Conservation (phyloP, 2,113 vertebrate genomes). For the Morone chrysops region DNA sequence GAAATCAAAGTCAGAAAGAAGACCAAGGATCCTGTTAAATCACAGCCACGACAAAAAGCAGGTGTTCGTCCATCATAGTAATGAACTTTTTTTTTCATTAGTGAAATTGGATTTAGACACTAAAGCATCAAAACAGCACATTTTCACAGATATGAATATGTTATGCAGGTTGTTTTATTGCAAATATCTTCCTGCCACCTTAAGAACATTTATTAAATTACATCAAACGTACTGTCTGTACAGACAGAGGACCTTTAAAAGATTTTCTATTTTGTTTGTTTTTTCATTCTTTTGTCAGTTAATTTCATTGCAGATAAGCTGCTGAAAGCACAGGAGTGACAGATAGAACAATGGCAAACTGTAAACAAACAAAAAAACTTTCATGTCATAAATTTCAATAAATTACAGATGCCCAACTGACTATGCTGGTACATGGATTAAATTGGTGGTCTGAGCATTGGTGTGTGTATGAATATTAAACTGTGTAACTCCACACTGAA, state of each 20-base stretch:
- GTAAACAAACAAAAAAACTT: constrained; percentile 21
- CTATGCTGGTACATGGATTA: constrained; percentile 18
- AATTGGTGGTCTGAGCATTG: constrained; percentile 23
- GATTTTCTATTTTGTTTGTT: neutral
- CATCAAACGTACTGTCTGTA: neutral
- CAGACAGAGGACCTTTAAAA: neutral
- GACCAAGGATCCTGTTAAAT: neutral
- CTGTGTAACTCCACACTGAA: constrained; percentile 18
- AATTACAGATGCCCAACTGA: constrained; percentile 59
- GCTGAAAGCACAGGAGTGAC: constrained; percentile 5
- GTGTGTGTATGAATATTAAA: constrained; percentile 66
- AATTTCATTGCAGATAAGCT: constrained; percentile 1
- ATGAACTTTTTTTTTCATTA: neutral
- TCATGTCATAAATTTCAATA: constrained; percentile 64
- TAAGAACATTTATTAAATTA: neutral
- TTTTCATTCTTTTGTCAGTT: neutral
- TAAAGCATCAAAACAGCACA: neutral
- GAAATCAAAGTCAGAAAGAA: neutral
- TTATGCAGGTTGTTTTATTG: neutral
- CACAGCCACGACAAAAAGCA: neutral
- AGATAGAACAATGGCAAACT: constrained; percentile 38
- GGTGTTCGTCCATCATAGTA: neutral
- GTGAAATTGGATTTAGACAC: neutral
- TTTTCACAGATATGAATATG: neutral
- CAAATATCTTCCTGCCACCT: neutral